A percentile compares a stretch with the other conserved stretches of the same genome.
phyloP scores from a whole-genome alignment of 2,113 vertebrate species.

The Petrocephalus zakoni region DNA sequence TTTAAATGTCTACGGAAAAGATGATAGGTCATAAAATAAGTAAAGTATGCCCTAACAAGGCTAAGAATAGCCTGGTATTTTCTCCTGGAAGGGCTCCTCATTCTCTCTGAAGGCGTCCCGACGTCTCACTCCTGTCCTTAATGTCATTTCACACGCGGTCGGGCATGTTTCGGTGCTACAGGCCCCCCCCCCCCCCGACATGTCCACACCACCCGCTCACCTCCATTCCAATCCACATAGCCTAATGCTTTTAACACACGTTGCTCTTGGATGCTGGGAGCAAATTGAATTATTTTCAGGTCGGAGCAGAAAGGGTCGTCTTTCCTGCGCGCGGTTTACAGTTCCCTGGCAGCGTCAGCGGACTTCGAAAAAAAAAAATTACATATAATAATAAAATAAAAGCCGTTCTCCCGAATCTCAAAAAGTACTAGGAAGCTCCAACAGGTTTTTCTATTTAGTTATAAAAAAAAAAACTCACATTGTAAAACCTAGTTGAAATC shows the following conservation, averaged over 20 bases:
- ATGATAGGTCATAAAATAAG: not conserved
- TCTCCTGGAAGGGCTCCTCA: not conserved
- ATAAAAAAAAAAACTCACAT: not conserved
- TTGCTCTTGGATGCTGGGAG: conserved; percentile 47
- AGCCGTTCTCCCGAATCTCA: conserved; percentile 1
- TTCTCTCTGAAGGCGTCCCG: conserved; percentile 29
- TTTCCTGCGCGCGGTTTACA: not conserved
- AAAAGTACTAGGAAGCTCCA: conserved; percentile 3
- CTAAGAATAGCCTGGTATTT: not conserved
- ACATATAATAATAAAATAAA: conserved; percentile 9
- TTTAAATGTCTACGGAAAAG: not conserved
- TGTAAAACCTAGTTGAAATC: conserved; percentile 16
- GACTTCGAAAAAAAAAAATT: conserved; percentile 3
- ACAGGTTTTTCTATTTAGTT: conserved; percentile 15
- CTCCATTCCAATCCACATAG: conserved; percentile 48
- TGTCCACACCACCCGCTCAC: conserved; percentile 44
- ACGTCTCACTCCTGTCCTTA: conserved; percentile 45
- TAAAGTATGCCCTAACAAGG: not conserved
- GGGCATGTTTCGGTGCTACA: conserved; percentile 39
- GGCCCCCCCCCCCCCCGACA: conserved; percentile 51
- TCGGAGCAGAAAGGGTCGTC: conserved; percentile 10
- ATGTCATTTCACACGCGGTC: conserved; percentile 39
- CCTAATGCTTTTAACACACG: conserved; percentile 60
- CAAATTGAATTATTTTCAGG: conserved; percentile 40
- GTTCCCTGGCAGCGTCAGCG: not conserved